Evolutionary conservation across 2,888 invertebrate species (phyloP), one percentile per base, ranked within the genome.

Genomic region (Druceiella hillmani): DNA sequence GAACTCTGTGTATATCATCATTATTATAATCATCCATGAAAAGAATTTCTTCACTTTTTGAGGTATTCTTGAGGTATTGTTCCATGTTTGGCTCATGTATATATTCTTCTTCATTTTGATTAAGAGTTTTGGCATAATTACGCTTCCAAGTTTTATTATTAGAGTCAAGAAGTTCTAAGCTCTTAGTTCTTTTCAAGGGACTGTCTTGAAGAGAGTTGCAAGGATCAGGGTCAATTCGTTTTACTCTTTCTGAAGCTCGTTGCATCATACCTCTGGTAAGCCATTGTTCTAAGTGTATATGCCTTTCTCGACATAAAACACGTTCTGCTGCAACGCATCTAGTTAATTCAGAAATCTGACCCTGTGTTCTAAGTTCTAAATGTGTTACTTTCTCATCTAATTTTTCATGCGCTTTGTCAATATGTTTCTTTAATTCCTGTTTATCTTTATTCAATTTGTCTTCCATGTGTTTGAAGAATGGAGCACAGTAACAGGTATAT

Each of bases 401-500:
- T 46, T 79, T 77, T 44, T 87, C 82, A 55, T 89, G 87, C 1
- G 89, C 87, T 52, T 79, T 76, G 53, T 87, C 83, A 17, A 90
- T 83, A 50, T 81, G 80, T 41, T 81, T 78, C 58, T 90, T 80
- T 49, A 90, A 58, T 51, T 88, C 87, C 43, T 83, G 79, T 50
- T 87, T 86, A 52, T 88, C 87, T 49, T 81, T 78, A 51, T 87
- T 87, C 33, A 93, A 59, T 45, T 83, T 80, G 24, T 87, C 83
- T 57, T 93, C 91, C 64, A 94, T 81, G 49, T 90, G 87, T 44
- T 87, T 79, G 56, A 94, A 86, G 61, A 92, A 83, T 0, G 94
- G 94, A 1, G 88, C 90, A 58, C 95, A 95, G 57, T 90, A 91
- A 61, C 92, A 93, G 1, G 88, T 87, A 59, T 91, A 89, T 0